These are phyloP conservation scores for Esox niger DNA, from an alignment of 2,113 vertebrate species.

Conservation along the genomic window DNA sequence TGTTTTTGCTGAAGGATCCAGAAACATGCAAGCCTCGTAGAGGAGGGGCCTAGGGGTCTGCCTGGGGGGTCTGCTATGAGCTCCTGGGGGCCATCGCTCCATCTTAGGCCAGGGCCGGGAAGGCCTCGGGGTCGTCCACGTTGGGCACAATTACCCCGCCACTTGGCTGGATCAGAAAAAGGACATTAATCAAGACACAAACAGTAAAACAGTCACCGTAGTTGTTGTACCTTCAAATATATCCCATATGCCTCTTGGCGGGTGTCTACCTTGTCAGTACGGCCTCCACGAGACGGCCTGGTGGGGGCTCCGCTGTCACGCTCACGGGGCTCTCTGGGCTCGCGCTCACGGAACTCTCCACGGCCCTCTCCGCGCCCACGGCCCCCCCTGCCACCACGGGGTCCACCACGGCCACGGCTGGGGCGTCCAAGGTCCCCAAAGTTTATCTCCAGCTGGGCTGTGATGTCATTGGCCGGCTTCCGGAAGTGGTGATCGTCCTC, in stretches of 20 bases:
- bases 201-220: too few species aligned
- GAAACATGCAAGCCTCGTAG: conserved; percentile 99
- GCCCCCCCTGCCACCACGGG: conserved; percentile 77
- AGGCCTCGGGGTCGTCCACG: conserved; percentile 98
- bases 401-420: conserved; percentile 90
- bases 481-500: conserved; percentile 93
- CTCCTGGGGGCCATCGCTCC: background rate
- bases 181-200: too few species aligned
- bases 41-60: conserved; percentile 79
- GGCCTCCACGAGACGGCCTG: conserved; percentile 82
- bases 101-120: conserved; percentile 95
- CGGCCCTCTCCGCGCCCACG: conserved; percentile 57
- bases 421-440: conserved; percentile 95
- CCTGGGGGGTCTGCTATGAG: background rate
- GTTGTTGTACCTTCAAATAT: too few species aligned
- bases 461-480: conserved; percentile 97
- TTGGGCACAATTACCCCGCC: conserved; percentile 90
- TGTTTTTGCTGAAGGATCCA: conserved; percentile 95
- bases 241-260: too few species aligned
- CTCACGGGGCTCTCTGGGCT: conserved; percentile 6
- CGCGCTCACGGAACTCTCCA: conserved; percentile 32
- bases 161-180: conserved; percentile 71
- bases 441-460: conserved; percentile 98
- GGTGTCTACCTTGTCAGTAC: conserved; percentile 84
- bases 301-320: conserved; percentile 19